These are phyloP conservation scores for Himalopsyche tibetana DNA, from an alignment of 2,888 invertebrate genomes.

Conservation along the genomic window DNA sequence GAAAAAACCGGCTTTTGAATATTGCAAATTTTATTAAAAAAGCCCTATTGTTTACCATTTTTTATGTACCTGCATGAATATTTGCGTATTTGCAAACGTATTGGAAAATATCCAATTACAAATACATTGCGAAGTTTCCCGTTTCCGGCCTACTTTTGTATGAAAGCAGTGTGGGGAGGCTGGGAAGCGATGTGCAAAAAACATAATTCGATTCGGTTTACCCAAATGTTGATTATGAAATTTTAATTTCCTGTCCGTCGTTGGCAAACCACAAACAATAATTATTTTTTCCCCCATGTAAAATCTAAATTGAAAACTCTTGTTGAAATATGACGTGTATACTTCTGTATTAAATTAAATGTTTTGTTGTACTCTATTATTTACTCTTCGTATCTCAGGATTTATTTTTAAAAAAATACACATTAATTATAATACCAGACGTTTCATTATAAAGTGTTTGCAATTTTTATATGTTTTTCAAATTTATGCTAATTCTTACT, in stretches of 20 bases:
- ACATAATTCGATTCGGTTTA: conserved; percentile 53
- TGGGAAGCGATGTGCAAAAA: conserved; percentile 46
- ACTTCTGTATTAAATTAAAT: conserved; percentile 39
- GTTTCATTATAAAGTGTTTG: neutral
- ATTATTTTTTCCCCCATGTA: conserved; percentile 50
- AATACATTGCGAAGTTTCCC: conserved; percentile 5
- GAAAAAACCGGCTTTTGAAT: too few species aligned
- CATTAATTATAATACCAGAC: neutral
- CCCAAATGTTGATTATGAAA: conserved; percentile 63
- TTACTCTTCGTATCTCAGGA: neutral
- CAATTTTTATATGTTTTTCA: too few species aligned
- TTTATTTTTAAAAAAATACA: neutral
- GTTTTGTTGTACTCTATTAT: conserved; percentile 9
- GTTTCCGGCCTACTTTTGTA: conserved; percentile 1
- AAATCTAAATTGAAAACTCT: conserved; percentile 45
- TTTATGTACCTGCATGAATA: too few species aligned
- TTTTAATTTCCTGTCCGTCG: conserved; percentile 63
- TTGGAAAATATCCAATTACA: neutral
- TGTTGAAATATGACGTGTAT: conserved; percentile 41
- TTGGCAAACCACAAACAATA: conserved; percentile 57
- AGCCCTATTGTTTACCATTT: too few species aligned
- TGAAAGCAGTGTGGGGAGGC: conserved; percentile 8
- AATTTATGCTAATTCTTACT: too few species aligned
- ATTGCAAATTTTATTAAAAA: too few species aligned
- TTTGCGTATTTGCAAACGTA: neutral